Percentiles rank a stretch among this genome's conserved stretches.
phyloP scores from a whole-genome alignment of 1,140 invertebrate genomes.

The Drosophila carrolli region DNA sequence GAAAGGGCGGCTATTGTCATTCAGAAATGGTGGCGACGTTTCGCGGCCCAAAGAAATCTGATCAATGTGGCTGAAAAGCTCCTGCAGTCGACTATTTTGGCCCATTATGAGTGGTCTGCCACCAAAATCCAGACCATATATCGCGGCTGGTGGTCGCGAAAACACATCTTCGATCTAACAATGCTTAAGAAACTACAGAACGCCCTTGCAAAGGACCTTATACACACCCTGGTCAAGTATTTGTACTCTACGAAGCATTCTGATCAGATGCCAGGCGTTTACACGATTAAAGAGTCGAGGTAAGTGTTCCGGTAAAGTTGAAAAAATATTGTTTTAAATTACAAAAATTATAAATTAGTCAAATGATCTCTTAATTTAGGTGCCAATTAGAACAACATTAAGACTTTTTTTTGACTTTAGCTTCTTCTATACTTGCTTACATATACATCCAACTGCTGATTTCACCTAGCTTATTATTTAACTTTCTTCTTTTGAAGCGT shows the following conservation, averaged over 20 bases:
- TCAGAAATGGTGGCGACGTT: constrained; percentile 53
- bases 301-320: not conserved
- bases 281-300: not conserved
- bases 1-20: constrained; percentile 9
- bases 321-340: not conserved
- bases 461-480: too few species aligned
- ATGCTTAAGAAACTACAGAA: constrained; percentile 6
- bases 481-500: too few species aligned
- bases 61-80: not conserved
- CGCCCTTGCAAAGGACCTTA: not conserved
- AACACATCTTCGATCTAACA: constrained; percentile 29
- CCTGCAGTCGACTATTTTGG: constrained; percentile 1
- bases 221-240: not conserved
- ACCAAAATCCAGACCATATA: constrained; percentile 49
- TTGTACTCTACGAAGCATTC: not conserved
- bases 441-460: too few species aligned
- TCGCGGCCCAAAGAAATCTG: not conserved
- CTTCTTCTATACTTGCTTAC: too few species aligned
- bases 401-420: too few species aligned
- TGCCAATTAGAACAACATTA: too few species aligned
- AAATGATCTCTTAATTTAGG: too few species aligned
- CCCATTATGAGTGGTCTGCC: constrained; percentile 8
- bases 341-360: too few species aligned
- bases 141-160: constrained; percentile 62
- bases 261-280: constrained; percentile 10